Conservation (phyloP, 2,888 invertebrate species). For the Pandemis corylana region DNA sequence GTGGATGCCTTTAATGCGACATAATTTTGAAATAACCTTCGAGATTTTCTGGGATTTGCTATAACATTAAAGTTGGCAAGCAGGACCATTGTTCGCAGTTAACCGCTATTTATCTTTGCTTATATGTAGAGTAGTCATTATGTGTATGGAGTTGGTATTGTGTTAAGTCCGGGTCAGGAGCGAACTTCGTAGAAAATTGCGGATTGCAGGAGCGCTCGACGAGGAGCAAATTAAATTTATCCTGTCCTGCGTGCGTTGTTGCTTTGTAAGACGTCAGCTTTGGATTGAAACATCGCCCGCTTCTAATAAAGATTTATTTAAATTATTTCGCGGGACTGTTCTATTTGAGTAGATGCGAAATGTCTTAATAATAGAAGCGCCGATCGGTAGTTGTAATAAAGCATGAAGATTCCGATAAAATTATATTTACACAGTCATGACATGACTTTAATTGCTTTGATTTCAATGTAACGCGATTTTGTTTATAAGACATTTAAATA, state of each 20-base stretch:
- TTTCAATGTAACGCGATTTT: no score
- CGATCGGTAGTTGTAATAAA: not conserved
- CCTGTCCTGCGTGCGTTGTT: not conserved
- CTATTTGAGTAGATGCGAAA: not conserved
- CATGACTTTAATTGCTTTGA: no score
- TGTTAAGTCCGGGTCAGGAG: not conserved
- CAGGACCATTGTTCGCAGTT: no score
- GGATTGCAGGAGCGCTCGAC: not conserved
- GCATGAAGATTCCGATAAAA: not conserved
- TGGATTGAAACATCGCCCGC: not conserved
- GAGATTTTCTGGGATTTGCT: no score
- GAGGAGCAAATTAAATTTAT: slow-evolving; percentile 2
- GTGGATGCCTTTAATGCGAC: no score
- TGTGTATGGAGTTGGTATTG: not conserved
- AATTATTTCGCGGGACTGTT: not conserved
- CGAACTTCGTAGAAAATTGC: slow-evolving; percentile 10
- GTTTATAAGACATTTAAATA: no score
- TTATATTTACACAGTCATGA: not conserved
- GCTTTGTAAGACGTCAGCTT: not conserved
- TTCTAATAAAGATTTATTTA: not conserved
- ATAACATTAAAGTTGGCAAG: no score
- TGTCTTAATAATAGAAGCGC: not conserved
- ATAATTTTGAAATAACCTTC: no score
- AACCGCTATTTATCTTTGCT: not conserved
- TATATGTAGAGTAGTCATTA: not conserved